Percentiles rank a stretch among this genome's conserved stretches.
These are phyloP conservation scores for Anhinga anhinga DNA, from an alignment of 2,113 vertebrate species.

Conservation along the genomic window DNA sequence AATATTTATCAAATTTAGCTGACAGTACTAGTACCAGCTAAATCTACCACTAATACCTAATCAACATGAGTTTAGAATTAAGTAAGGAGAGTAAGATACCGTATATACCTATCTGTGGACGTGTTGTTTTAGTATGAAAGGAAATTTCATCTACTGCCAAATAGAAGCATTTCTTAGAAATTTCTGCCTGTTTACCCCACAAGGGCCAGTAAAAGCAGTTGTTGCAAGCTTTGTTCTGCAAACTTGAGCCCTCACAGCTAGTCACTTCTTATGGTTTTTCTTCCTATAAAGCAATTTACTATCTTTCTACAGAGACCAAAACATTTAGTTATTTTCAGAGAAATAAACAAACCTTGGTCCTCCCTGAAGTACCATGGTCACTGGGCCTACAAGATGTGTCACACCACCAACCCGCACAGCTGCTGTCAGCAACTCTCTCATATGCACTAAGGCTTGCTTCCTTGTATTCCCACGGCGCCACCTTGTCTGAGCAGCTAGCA, in stretches of 20 bases:
- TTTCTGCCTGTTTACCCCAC: neutral
- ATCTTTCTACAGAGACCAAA: neutral
- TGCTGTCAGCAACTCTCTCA: slow-evolving; percentile 93
- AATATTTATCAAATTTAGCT: neutral
- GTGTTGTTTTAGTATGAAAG: neutral
- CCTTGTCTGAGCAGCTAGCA: slow-evolving; percentile 93
- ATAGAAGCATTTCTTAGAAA: neutral
- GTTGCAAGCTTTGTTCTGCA: neutral
- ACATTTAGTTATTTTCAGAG: neutral
- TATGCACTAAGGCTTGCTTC: slow-evolving; percentile 94
- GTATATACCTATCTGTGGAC: neutral
- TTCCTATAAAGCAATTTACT: fast-evolving
- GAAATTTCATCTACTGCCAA: neutral
- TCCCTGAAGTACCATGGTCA: slow-evolving; percentile 97
- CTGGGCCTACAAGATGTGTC: slow-evolving; percentile 93
- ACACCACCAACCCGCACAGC: slow-evolving; percentile 94
- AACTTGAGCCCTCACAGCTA: neutral
- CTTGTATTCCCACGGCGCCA: slow-evolving; percentile 93
- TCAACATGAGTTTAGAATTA: neutral
- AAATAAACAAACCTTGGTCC: slow-evolving; percentile 85
- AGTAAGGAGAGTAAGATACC: neutral
- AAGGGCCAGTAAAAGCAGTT: neutral
- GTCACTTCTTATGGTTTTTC: fast-evolving
- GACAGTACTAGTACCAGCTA: neutral
- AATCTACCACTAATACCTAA: neutral